Evolutionary conservation across 2,888 invertebrate genomes (phyloP).

Genomic region (Zhuqinia jingwanae): DNA sequence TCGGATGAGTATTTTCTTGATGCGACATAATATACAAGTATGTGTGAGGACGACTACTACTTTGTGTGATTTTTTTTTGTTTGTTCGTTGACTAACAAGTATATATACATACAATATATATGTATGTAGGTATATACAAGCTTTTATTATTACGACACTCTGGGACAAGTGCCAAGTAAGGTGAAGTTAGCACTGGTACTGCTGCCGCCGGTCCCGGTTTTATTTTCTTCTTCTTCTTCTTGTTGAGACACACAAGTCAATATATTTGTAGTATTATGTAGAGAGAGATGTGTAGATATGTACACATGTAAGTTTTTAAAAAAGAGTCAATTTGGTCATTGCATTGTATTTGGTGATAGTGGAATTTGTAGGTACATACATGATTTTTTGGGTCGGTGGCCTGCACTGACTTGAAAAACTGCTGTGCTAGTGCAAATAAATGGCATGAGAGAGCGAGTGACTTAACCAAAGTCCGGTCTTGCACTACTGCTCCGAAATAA

Average conservation of each 20-base stretch:
- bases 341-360: neutral
- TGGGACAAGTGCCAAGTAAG: conserved; percentile 60
- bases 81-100: neutral
- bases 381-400: conserved; percentile 62
- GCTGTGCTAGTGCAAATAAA: conserved; percentile 47
- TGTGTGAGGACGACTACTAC: no score
- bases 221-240: no score
- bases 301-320: neutral
- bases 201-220: conserved; percentile 30
- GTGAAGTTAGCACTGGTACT: conserved; percentile 22
- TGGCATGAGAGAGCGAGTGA: conserved; percentile 3
- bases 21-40: no score
- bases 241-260: conserved; percentile 35
- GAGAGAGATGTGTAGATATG: neutral
- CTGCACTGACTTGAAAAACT: conserved; percentile 45
- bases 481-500: conserved; percentile 13
- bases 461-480: neutral
- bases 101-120: neutral
- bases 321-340: neutral
- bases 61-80: no score
- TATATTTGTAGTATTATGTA: neutral
- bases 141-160: conserved; percentile 38
- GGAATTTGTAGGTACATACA: neutral
- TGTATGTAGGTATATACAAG: no score
- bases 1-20: no score